Base-by-base conservation (phyloP, 2,113 vertebrate genomes). In the Laticauda colubrina region DNA sequence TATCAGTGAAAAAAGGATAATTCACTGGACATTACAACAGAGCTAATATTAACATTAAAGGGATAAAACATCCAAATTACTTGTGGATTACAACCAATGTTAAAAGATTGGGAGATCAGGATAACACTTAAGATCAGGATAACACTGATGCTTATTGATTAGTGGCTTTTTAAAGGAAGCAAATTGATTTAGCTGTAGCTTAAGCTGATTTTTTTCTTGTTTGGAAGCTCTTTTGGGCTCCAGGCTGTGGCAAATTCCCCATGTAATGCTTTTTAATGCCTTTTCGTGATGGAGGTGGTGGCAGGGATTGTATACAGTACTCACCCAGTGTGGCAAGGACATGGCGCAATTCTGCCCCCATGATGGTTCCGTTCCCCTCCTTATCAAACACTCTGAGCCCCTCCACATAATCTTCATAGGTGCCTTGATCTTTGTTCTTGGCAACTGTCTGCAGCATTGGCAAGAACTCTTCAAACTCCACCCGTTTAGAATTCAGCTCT, bases 281-380 rank as follows among this genome's bases (percentile, higher is more conserved):
- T 14, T 56, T 89, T 85, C 29, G 34, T 34, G 69, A n/a, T 64
- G 26, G 4, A 18, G 5, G 3, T 39, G 34, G 34, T 1, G 69
- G 15, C 53, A 26, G 15, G 14, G 45, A 23, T 4, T 45, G 7
- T 48, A 48, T 26, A 9, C 21, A 23, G 23, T 59, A 10, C 92
- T 90, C 97, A 98, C 99, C 99, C 95, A 99, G 97, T 1, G 99
- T 99, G 94, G 98, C 98, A 29, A 99, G 98, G 89, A 99, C 99
- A 39, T 99, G 99, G 93, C 99, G 98, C 61, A 99, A 96, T 96
- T 99, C 99, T 9, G 99, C 98, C 0, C 99, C 99, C 99, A 99
- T 99, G 93, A 99, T 98, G 0, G 98, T 98, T 88, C 99, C 98
- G 0, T 99, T 99, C 57, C 98, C 98, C 96, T 99, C 98, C 93